Base-by-base conservation (phyloP, 2,113 vertebrate genomes). In the Cardinalis cardinalis region DNA sequence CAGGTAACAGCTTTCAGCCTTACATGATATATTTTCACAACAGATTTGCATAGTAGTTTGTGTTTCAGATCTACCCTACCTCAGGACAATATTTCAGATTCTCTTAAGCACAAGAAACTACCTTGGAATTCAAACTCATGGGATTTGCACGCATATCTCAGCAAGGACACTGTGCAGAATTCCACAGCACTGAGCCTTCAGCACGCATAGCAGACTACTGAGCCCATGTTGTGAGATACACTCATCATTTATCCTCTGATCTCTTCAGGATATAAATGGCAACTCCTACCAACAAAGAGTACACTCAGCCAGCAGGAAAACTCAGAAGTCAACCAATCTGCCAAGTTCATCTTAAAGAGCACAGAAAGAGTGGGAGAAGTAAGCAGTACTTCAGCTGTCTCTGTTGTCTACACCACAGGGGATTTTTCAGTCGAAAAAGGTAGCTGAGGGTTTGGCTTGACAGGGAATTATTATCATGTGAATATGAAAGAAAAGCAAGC, bases 401-500 rank as follows among this genome's bases (percentile, higher is more conserved):
- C 24, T 79, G 20, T 78, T 87, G 55, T n/a, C 51, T 75, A 66
- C 31, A 43, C 18, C 38, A 18, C 29, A 38, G 51, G n/a, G 44
- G 51, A 91, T 73, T 73, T 79, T 92, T 18, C 51, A 61, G 36
- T 41, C 29, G 40, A 73, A 72, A 71, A 82, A 74, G 31, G 69
- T 88, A 77, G 59, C 40, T 87, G 59, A 61, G 36, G 34, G 19
- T 63, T 82, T 83, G 64, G n/a, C 52, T 64, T 89, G 25, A 92
- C 25, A n/a, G 20, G 25, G 51, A 89, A 83, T 91, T 85, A 85
- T 73, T 61, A 63, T 73, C 52, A 83, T 40, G 19, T 71, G 43
- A 92, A 51, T 81, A 77, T 52, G 63, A 66, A 80, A 85, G 68
- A 66, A 94, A 91, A 90, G 31, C 48, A 93, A 83, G n/a, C 34